These are phyloP conservation scores for Gorsachius magnificus DNA, from an alignment of 2,797 vertebrate species.

Conservation along the genomic window DNA sequence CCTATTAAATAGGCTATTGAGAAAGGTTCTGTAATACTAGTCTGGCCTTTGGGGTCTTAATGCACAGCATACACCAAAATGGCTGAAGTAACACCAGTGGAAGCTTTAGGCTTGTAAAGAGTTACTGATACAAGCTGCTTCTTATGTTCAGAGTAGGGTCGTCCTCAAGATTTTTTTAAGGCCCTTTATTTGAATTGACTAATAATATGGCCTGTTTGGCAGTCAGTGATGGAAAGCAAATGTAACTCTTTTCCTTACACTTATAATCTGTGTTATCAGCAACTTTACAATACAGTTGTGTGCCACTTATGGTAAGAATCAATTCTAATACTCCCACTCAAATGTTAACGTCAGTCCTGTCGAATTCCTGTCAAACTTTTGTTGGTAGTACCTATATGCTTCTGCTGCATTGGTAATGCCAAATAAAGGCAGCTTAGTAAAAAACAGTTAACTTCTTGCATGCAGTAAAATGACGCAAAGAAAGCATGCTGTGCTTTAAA, in stretches of 20 bases:
- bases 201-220: neutral
- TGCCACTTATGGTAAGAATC: neutral
- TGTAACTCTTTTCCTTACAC: neutral
- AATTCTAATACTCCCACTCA: neutral
- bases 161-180: neutral
- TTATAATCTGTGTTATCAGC: conserved; percentile 23
- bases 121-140: neutral
- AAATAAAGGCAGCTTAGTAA: neutral
- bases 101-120: neutral
- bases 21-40: neutral
- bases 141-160: neutral
- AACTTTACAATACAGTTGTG: neutral
- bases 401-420: neutral
- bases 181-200: neutral
- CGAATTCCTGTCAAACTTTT: neutral
- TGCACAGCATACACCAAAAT: neutral
- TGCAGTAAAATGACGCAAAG: neutral
- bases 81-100: neutral
- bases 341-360: neutral
- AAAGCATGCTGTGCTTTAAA: neutral
- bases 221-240: neutral
- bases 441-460: neutral
- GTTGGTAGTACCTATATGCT: neutral
- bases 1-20: neutral
- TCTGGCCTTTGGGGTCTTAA: neutral